A percentile compares a stretch with the other conserved stretches of the same genome.
phyloP scores from a whole-genome alignment of 2,888 invertebrate genomes.

The Eupithecia exiguata region DNA sequence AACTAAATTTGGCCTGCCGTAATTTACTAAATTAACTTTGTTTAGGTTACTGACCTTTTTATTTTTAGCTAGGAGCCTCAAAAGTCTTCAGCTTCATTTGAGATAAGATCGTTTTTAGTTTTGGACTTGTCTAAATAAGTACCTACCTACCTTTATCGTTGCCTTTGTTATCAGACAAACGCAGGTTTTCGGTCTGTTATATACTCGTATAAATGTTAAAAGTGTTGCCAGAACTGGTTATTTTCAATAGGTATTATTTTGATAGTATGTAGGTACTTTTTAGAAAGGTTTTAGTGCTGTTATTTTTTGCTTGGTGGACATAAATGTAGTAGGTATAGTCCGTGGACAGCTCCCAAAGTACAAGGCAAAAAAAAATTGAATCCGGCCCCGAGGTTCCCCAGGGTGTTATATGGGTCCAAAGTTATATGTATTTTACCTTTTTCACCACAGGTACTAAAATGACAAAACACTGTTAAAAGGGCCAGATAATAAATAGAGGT shows the following conservation, averaged over 20 bases:
- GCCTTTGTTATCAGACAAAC: background rate
- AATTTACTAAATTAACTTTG: background rate
- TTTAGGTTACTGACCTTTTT: background rate
- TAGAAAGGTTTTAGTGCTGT: too few species aligned
- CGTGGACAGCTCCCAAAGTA: background rate
- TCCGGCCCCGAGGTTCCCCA: background rate
- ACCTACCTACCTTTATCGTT: too few species aligned
- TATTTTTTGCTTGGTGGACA: too few species aligned
- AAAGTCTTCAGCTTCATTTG: background rate
- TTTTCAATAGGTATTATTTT: too few species aligned
- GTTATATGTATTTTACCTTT: constrained; percentile 8
- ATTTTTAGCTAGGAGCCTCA: too few species aligned
- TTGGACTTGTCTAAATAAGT: background rate
- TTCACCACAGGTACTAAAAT: background rate
- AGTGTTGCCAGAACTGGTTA: too few species aligned
- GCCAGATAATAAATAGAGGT: constrained; percentile 4
- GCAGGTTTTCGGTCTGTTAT: too few species aligned
- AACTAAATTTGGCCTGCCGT: background rate
- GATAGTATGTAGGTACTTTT: background rate
- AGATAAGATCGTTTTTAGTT: background rate
- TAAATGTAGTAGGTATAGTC: background rate
- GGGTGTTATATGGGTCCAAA: constrained; percentile 5
- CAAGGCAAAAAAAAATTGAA: background rate
- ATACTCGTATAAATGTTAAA: too few species aligned
- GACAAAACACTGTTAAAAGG: background rate